Evolutionary conservation across 2,113 vertebrate species (phyloP), one percentile per base, ranked within the genome.

Genomic region (Dermatemys mawii): DNA sequence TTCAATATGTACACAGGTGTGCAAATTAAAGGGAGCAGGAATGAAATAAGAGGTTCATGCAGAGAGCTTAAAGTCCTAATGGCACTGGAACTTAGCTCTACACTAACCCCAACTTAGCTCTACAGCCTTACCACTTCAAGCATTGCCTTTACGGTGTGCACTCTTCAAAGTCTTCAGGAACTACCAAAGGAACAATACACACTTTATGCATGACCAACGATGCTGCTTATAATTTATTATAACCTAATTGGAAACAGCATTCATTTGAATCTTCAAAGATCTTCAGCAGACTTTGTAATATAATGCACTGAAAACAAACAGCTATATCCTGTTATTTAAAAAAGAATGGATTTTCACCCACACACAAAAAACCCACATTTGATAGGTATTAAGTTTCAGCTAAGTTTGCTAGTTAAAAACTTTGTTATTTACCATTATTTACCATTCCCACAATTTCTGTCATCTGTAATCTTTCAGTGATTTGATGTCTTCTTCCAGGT

Each of bases 211-310:
- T n/a, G n/a, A n/a, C n/a, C n/a, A n/a, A n/a, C n/a, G n/a, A n/a
- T n/a, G n/a, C n/a, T n/a, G n/a, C n/a, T n/a, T n/a, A n/a, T n/a
- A 84, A 60, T 70, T 90, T 84, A 70, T 85, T 87, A 73, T 48
- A 21, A 60, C 79, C 46, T 24, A 17, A 27, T 46, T 84, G 55
- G n/a, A 81, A 2, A 26, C 82, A 94, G 73, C 50, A 83, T 29
- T 78, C 10, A 50, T 84, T 32, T 75, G 81, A 84, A 17, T 21
- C 4, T 27, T 89, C 84, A 67, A 60, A 55, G 81, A 79, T 83
- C 17, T 27, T 22, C 73, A 14, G 38, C 35, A 7, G 49, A 54
- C 88, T 38, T 16, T 78, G 26, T 85, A 48, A 26, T 5, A 73
- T 49, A 81, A 75, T 84, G 86, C 92, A 86, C 11, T 53, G 8